Base-by-base conservation (phyloP, 2,888 invertebrate species). In the Eumacrocentrus americanus region DNA sequence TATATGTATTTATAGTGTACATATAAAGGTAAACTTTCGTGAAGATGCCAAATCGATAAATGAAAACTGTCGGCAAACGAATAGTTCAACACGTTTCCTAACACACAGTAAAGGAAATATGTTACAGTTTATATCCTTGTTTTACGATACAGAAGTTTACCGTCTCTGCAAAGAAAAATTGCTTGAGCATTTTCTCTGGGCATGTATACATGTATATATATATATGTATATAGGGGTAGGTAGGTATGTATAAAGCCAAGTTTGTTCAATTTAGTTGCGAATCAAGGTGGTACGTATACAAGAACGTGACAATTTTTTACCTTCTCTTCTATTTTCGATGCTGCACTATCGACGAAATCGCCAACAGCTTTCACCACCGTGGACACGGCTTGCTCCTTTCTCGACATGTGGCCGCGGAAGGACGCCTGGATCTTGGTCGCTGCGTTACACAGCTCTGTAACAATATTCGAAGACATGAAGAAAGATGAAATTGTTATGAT, bases 371-470 rank as follows among this genome's bases (percentile, higher is more conserved):
- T 73, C 61, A 59, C 72, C 65, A 70, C 62, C 54, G 74, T 65
- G 46, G 67, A 53, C 25, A 71, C 69, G 16, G 73, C 72, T 64
- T 76, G 77, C 77, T 91, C 86, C 83, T 92, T 92, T 76, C 91
- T 88, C 44, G 92, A 90, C 87, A 93, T 89, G 82, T 94, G 94
- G 58, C 94, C 94, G 69, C 94, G 87, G 86, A 94, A 95, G 14
- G 92, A 92, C 5, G 94, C 94, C 82, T 95, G 94, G 79, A 95
- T 95, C 85, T 93, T 94, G 52, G 91, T 90, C 34, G 94, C 95
- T 3, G 93, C 93, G 81, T 88, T 83, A 80, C 90, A 90, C 68
- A 93, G 84, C 72, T 92, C 93, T 92, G 85, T 3, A 61, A 64
- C 67, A 55, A 37, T 25, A 18, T 48, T 29, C n/a, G n/a, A 50